Base-by-base conservation (phyloP, 2,888 invertebrate species). In the Byasa hedistus region DNA sequence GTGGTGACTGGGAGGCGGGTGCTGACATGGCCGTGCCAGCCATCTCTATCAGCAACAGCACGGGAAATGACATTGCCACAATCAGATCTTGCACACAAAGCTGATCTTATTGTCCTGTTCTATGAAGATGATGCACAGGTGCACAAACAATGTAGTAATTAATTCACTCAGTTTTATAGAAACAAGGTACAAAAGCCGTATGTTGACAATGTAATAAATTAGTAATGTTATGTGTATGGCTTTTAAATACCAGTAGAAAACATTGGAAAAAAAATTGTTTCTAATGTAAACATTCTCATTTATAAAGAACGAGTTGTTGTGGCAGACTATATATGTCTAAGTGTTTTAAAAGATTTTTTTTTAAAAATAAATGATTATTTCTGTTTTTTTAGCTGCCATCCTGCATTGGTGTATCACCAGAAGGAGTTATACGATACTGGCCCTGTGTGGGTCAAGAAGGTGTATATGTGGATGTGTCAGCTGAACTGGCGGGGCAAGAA, bases 371-470 rank as follows among this genome's bases (percentile, higher is more conserved):
- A 32, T 32, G 32, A 7, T 10, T 21, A 24, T 19, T 24, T 51
- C 7, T 60, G 8, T 21, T 12, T 36, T 23, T 61, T 4, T 66
- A 94, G 93, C 93, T 95, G 82, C 96, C 97, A 12, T 95, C 97
- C 0, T 97, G 97, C 77, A 94, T 98, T 74, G 98, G 98, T 21
- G 97, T 98, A 1, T 98, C 98, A 0, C 98, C 98, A 0, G 98
- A 98, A 80, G 98, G 98, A 48, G 94, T 95, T 61, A 95, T 98
- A 0, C 94, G 98, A 1, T 98, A 96, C 86, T 99, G 98, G 98
- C 94, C 96, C 0, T 96, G 96, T 5, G 94, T 98, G 51, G 96
- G 96, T 0, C 97, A 98, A 75, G 98, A 98, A 80, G 96, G 96
- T 0, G 95, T 96, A 1, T 97, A 96, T 17, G 94, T 96, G 19